Base-by-base conservation (phyloP, 2,797 vertebrate species). In the Vespertilio murinus region DNA sequence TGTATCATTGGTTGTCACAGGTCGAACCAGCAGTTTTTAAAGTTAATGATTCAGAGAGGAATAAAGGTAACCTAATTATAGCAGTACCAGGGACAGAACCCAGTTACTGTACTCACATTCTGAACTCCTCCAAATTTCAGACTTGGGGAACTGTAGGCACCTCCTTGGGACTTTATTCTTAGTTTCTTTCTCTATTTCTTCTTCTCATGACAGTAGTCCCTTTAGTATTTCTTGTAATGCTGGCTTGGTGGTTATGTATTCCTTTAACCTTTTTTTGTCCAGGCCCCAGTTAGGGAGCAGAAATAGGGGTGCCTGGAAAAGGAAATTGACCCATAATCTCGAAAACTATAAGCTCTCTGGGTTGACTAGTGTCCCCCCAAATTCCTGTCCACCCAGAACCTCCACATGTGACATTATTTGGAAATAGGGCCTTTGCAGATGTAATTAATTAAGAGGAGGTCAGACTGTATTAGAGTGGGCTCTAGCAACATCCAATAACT, bases 31-130 rank as follows among this genome's bases (percentile, higher is more conserved):
- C 86, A 96, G 94, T 80, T 96, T 96, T 91, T 94, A 92, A 97
- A 97, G 90, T 96, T 97, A 97, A 97, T 92, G 96, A 94, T 92
- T 98, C 96, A 95, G 86, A 95, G 28, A 94, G 40, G 94, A 82
- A 73, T 78, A 93, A 92, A 30, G 54, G 81, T 87, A 94, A 92
- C 93, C 95, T 96, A 93, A 95, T 86, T 97, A 96, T 28, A 85
- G 77, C 95, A 59, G 65, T 92, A 64, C 77, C 73, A 92, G 74
- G 49, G 65, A 91, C 71, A 94, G 94, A 93, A 49, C 65, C 38
- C 49, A 96, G 91, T 54, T 67, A 20, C 70, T 65, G 3, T 49
- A 88, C 61, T 94, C 86, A 89, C 40, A 89, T 86, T 95, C 95
- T 73, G 40, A 94, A 74, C 81, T 69, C 82, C 42, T 86, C 52